These are phyloP conservation scores for Muscicapa comitata DNA, from an alignment of 2,797 vertebrate species.

Conservation along the genomic window DNA sequence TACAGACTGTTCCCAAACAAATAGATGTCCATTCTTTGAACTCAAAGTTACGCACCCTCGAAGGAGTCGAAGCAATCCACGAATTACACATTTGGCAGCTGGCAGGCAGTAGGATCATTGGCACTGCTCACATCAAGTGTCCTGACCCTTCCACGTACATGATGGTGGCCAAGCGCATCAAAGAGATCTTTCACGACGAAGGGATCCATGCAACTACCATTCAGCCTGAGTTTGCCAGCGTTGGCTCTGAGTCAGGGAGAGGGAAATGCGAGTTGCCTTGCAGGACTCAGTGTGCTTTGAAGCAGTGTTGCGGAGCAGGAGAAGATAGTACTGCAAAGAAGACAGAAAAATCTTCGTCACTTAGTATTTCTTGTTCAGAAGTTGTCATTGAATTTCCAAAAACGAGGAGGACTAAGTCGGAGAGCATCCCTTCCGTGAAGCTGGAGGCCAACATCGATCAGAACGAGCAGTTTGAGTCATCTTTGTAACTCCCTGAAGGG, in stretches of 20 bases:
- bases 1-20: slow-evolving; percentile 98
- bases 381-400: slow-evolving; percentile 81
- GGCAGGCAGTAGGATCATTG: slow-evolving; percentile 95
- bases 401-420: slow-evolving; percentile 76
- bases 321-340: slow-evolving; percentile 74
- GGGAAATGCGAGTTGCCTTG: slow-evolving; percentile 91
- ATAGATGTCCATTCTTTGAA: slow-evolving; percentile 90
- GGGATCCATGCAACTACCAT: slow-evolving; percentile 98
- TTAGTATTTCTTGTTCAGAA: slow-evolving; percentile 80
- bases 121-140: slow-evolving; percentile 98
- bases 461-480: slow-evolving; percentile 86
- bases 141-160: slow-evolving; percentile 93
- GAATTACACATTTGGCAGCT: slow-evolving; percentile 98
- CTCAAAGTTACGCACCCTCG: slow-evolving; percentile 83
- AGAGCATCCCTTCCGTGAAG: slow-evolving; percentile 70
- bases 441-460: slow-evolving; percentile 73
- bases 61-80: slow-evolving; percentile 93
- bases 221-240: slow-evolving; percentile 94
- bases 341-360: slow-evolving; percentile 59
- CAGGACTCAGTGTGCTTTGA: slow-evolving; percentile 93
- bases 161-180: slow-evolving; percentile 96
- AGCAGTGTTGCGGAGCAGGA: slow-evolving; percentile 87
- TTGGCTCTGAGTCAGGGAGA: slow-evolving; percentile 82
- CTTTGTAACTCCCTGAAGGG: slow-evolving; percentile 80
- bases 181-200: slow-evolving; percentile 94